phyloP scores from a whole-genome alignment of 2,113 vertebrate genomes.

The Naja naja region DNA sequence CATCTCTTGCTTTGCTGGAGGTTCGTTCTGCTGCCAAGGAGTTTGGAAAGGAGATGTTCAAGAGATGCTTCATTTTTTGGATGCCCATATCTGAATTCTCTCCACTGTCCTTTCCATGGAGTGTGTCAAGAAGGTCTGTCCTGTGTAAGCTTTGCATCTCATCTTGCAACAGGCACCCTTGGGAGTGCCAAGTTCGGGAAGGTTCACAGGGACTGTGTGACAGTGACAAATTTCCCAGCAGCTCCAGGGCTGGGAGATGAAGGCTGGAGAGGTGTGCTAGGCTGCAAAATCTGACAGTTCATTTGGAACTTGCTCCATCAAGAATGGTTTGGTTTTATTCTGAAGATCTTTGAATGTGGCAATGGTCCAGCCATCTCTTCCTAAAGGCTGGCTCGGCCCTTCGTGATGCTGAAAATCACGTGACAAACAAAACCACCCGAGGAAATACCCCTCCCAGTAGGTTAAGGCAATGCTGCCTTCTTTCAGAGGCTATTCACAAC shows the following conservation, averaged over 20 bases:
- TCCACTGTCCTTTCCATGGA: not conserved
- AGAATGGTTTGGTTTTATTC: fast-evolving
- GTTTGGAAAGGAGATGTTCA: not conserved
- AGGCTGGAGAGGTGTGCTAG: fast-evolving
- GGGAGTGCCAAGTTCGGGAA: not conserved
- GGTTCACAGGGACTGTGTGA: not conserved
- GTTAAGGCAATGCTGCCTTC: conserved; percentile 10
- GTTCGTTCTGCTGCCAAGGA: not conserved
- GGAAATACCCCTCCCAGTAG: conserved; percentile 27
- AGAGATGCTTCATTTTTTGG: not conserved
- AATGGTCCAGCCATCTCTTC: not conserved
- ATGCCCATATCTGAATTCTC: not conserved
- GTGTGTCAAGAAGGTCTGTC: not conserved
- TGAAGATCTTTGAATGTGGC: fast-evolving
- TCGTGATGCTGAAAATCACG: not conserved
- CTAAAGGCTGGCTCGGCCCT: not conserved
- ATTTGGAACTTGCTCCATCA: not conserved
- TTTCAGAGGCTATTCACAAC: conserved; percentile 58
- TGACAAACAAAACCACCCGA: conserved; percentile 25
- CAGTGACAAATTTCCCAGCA: not conserved
- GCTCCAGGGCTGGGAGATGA: not conserved
- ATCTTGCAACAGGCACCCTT: not conserved
- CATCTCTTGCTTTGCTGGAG: not conserved
- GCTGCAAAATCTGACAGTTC: fast-evolving
- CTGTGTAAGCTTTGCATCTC: not conserved